Evolutionary conservation across 1,140 invertebrate species (phyloP).

Genomic region (Bicyclus anynana): DNA sequence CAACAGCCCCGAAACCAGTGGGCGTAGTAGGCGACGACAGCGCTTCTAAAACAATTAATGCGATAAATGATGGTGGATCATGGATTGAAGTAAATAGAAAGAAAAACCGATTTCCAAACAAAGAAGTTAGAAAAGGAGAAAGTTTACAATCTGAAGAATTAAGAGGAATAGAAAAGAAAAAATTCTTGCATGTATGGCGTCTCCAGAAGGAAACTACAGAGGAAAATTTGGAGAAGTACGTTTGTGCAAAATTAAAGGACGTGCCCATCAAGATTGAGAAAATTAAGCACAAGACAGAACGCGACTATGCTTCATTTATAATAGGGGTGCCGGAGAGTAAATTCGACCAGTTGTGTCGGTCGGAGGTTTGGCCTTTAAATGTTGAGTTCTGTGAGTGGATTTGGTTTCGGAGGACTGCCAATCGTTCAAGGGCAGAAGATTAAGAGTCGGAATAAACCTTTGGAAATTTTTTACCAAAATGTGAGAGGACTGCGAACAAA

Average conservation of each 20-base stretch:
- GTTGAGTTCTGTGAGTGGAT: slow-evolving; percentile 29
- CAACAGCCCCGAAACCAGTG: slow-evolving; percentile 5
- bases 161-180: slow-evolving; percentile 20
- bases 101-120: slow-evolving; percentile 10
- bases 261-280: slow-evolving; percentile 20
- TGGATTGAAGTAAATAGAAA: slow-evolving; percentile 9
- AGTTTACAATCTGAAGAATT: not conserved
- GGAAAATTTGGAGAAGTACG: slow-evolving; percentile 17
- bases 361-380: slow-evolving; percentile 24
- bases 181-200: slow-evolving; percentile 26
- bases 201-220: slow-evolving; percentile 18
- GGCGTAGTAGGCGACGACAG: not conserved
- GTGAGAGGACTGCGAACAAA: slow-evolving; percentile 22
- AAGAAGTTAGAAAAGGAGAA: slow-evolving; percentile 14
- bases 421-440: not conserved
- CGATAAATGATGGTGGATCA: not conserved
- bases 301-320: slow-evolving; percentile 27
- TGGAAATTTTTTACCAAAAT: slow-evolving; percentile 25
- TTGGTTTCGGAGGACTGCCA: slow-evolving; percentile 21
- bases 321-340: slow-evolving; percentile 24
- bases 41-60: not conserved
- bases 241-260: slow-evolving; percentile 11
- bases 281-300: slow-evolving; percentile 27
- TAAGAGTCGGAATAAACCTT: not conserved
- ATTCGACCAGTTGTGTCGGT: slow-evolving; percentile 19